Evolutionary conservation across 2,888 invertebrate species (phyloP), one percentile per base, ranked within the genome.

Genomic region (Erannis defoliaria): DNA sequence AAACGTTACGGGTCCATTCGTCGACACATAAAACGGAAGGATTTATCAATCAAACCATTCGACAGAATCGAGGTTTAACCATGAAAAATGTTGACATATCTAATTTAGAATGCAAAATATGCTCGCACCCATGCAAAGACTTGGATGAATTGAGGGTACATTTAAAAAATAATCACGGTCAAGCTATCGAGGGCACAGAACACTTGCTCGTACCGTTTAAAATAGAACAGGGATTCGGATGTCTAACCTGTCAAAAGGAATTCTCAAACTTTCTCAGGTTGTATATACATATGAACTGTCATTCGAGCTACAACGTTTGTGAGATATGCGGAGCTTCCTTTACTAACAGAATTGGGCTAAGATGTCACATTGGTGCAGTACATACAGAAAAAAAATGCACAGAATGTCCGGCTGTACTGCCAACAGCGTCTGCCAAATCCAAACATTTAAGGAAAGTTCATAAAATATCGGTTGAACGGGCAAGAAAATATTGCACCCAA

Each of bases 31-130:
- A 69, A 0, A 43, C 12, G 9, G 70, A 45, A n/a, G 81, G 14
- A 81, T 14, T n/a, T n/a, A n/a, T 61, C 70, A 0, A 61, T n/a
- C 73, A 72, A 55, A 64, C 82, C 1, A 76, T 73, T 6, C 6
- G 21, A 66, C 67, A 19, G 59, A 29, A 21, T 19, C 56, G 72
- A 5, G 84, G 84, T 0, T 57, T 81, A 8, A 75, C 80, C 0
- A 81, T 61, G 43, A 76, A 76, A 61, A 84, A 77, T 37, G 85
- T 77, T 0, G 88, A 89, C 8, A 83, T 88, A 10, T 79, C 85
- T 0, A 62, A 79, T 12, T 62, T 88, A 23, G 46, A 66, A 10
- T 89, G 88, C 63, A 81, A 73, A 5, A 12, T 76, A 1, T 89
- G 88, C 55, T 48, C 68, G 0, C 58, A 72, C 37, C 53, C 37